These are phyloP conservation scores for Lathamus discolor DNA, from an alignment of 2,113 vertebrate genomes.

Conservation along the genomic window DNA sequence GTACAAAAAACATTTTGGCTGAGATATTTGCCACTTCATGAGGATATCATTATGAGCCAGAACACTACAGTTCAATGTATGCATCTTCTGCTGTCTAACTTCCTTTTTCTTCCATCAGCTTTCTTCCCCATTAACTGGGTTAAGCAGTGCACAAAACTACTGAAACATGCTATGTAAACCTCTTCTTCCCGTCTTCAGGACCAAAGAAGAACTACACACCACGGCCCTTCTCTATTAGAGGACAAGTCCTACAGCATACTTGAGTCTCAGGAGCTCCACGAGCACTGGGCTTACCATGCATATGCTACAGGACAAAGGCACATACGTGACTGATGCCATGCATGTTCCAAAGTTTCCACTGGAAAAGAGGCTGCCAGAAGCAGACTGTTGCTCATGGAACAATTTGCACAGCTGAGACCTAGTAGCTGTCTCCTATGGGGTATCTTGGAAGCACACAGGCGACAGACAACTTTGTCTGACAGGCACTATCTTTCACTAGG, in stretches of 20 bases:
- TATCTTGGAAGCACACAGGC: background rate
- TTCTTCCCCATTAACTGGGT: background rate
- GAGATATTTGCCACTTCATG: background rate
- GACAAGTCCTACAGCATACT: background rate
- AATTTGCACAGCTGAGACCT: background rate
- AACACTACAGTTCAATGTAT: background rate
- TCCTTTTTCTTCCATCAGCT: background rate
- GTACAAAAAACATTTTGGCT: background rate
- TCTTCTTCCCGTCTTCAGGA: background rate
- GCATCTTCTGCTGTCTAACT: background rate
- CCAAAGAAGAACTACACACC: background rate
- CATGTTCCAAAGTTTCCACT: background rate
- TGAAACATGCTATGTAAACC: background rate
- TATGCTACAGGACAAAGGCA: background rate
- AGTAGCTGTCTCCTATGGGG: background rate
- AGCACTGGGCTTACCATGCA: background rate
- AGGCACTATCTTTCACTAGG: background rate
- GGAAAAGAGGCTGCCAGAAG: background rate
- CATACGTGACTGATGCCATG: background rate
- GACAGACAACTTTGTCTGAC: background rate
- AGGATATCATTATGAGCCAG: background rate
- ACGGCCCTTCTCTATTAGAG: rapidly evolving
- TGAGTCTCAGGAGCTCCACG: background rate
- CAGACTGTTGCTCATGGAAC: background rate
- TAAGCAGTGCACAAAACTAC: background rate